These are phyloP conservation scores for Punctoribates punctum DNA, from an alignment of 2,888 invertebrate species.

Conservation along the genomic window DNA sequence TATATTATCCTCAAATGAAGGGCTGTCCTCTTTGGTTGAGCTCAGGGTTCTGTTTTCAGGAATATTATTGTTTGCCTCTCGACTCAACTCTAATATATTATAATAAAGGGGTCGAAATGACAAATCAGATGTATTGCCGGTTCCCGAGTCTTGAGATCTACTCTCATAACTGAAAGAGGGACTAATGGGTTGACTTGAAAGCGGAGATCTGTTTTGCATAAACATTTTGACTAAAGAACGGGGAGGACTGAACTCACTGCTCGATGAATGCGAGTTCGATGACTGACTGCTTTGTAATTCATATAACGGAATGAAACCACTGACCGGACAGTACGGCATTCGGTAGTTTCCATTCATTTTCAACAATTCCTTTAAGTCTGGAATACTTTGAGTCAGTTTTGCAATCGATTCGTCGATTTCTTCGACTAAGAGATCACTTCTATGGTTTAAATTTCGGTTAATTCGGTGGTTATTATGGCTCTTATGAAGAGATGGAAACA, in stretches of 20 bases:
- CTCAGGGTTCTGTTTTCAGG: background rate
- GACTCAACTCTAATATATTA: background rate
- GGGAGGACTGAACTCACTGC: slow-evolving; percentile 43
- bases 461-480: background rate
- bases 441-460: background rate
- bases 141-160: slow-evolving; percentile 63
- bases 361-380: background rate
- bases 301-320: slow-evolving; percentile 49
- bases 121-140: slow-evolving; percentile 20
- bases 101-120: background rate
- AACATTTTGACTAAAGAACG: slow-evolving; percentile 72
- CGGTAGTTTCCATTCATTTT: slow-evolving; percentile 7
- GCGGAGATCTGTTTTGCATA: slow-evolving; percentile 71
- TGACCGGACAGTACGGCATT: slow-evolving; percentile 28
- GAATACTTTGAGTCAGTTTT: slow-evolving; percentile 29
- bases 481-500: background rate
- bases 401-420: background rate
- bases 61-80: slow-evolving; percentile 14
- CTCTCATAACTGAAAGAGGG: slow-evolving; percentile 62
- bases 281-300: slow-evolving; percentile 51
- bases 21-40: too few relatives aligned
- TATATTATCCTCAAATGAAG: background rate
- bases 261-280: slow-evolving; percentile 28
- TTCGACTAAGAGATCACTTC: background rate
- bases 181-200: slow-evolving; percentile 70